A percentile compares a stretch with the other conserved stretches of the same genome.
Conservation (phyloP, 2,888 invertebrate genomes). For the Listrodromus nycthemerus region DNA sequence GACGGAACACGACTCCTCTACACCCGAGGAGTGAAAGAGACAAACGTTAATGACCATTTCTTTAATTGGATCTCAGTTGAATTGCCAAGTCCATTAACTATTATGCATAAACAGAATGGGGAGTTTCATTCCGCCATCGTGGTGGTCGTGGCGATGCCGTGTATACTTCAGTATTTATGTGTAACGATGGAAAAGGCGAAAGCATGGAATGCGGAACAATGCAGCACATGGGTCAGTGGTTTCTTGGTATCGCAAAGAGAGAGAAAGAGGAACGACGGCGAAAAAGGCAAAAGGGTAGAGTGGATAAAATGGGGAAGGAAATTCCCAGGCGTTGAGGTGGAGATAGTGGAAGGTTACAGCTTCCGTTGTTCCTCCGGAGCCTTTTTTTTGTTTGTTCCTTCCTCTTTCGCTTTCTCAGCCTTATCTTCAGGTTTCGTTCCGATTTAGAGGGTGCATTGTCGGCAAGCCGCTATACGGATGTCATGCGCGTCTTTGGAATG, state of each 20-base stretch:
- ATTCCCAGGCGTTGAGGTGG: constrained; percentile 42
- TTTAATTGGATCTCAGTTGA: constrained; percentile 72
- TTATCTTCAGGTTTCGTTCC: constrained; percentile 9
- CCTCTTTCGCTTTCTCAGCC: constrained; percentile 6
- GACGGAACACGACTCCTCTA: not conserved
- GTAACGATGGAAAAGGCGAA: constrained; percentile 12
- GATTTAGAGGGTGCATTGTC: constrained; percentile 52
- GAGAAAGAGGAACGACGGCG: not conserved
- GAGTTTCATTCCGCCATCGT: constrained; percentile 47
- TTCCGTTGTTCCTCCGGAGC: constrained; percentile 54
- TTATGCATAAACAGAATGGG: constrained; percentile 66
- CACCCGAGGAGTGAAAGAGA: constrained; percentile 17
- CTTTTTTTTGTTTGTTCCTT: constrained; percentile 24
- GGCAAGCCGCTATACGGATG: not conserved
- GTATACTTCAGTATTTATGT: not conserved
- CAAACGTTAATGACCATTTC: constrained; percentile 56
- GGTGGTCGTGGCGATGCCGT: constrained; percentile 16
- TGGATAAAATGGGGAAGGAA: constrained; percentile 57
- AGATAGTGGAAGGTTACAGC: constrained; percentile 61
- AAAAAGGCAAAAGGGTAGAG: constrained; percentile 42
- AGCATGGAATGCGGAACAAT: constrained; percentile 37
- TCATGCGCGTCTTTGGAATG: constrained; percentile 59
- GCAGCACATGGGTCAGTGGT: constrained; percentile 38
- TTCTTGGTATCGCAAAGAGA: constrained; percentile 17
- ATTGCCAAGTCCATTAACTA: constrained; percentile 72